Conservation (phyloP, 2,113 vertebrate species). For the Plecotus auritus region DNA sequence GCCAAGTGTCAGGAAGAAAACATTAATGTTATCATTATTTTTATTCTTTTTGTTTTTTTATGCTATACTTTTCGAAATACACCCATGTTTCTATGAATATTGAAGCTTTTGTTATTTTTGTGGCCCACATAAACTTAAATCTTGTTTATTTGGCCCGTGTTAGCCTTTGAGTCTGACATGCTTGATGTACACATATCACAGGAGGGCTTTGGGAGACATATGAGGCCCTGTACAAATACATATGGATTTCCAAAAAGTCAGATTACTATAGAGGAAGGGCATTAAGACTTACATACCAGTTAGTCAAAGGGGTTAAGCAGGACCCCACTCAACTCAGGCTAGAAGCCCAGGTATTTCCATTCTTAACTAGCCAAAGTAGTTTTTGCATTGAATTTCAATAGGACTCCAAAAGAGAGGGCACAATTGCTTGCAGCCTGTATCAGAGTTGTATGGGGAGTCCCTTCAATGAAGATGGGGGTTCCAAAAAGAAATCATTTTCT, state of each 20-base stretch:
- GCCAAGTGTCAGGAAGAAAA: no score
- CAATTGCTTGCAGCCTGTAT: background rate
- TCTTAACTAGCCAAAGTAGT: background rate
- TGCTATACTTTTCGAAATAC: no score
- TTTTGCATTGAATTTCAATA: background rate
- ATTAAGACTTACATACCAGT: background rate
- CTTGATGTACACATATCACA: background rate
- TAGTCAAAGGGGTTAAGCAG: no score
- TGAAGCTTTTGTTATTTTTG: no score
- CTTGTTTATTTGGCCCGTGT: no score
- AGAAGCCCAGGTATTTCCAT: background rate
- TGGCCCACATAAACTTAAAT: no score
- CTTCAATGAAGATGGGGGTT: background rate
- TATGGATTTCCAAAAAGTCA: background rate
- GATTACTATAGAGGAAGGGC: background rate
- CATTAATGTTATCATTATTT: no score
- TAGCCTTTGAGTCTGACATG: no score
- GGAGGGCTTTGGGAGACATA: background rate
- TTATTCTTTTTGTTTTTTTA: no score
- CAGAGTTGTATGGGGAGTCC: background rate
- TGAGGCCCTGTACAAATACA: background rate
- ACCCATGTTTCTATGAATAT: no score
- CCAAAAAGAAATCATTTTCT: background rate
- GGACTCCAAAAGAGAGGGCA: background rate
- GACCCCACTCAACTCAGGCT: background rate